Percentiles rank a stretch among this genome's conserved stretches.
Evolutionary conservation across 2,888 invertebrate species (phyloP).

Genomic region (Polymixis lichenea): DNA sequence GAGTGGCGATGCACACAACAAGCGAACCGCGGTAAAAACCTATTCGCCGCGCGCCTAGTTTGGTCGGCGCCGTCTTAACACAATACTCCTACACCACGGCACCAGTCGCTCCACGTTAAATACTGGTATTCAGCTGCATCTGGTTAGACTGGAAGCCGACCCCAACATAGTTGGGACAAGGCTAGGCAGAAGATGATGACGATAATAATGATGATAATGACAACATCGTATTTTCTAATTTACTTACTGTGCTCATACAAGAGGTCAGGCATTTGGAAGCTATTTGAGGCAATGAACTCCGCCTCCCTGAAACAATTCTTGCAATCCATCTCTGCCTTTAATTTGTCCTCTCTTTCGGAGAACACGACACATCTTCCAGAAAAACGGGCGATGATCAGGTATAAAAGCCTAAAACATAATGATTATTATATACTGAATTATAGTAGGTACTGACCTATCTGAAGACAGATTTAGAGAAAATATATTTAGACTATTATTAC

Average conservation of each 20-base stretch:
- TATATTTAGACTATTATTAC: too few relatives aligned
- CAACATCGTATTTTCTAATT: neutral
- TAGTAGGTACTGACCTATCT: neutral
- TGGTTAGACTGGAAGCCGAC: too few relatives aligned
- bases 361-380: conserved; percentile 71
- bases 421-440: neutral
- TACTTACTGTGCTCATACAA: conserved; percentile 79
- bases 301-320: conserved; percentile 69
- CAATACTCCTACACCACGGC: too few relatives aligned
- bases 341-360: conserved; percentile 66
- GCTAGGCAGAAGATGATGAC: too few relatives aligned
- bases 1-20: too few relatives aligned
- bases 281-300: conserved; percentile 69
- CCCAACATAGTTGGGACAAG: too few relatives aligned
- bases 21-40: too few relatives aligned
- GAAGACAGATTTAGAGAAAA: neutral
- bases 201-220: too few relatives aligned
- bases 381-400: conserved; percentile 62
- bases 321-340: conserved; percentile 65
- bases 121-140: too few relatives aligned
- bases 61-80: too few relatives aligned
- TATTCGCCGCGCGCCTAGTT: too few relatives aligned
- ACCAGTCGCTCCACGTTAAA: too few relatives aligned
- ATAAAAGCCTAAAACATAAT: conserved; percentile 65
- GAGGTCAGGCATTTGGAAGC: conserved; percentile 70